These are phyloP conservation scores for Diadumene lineata DNA, from an alignment of 92 coral and sea anemone genomes.

Conservation along the genomic window DNA sequence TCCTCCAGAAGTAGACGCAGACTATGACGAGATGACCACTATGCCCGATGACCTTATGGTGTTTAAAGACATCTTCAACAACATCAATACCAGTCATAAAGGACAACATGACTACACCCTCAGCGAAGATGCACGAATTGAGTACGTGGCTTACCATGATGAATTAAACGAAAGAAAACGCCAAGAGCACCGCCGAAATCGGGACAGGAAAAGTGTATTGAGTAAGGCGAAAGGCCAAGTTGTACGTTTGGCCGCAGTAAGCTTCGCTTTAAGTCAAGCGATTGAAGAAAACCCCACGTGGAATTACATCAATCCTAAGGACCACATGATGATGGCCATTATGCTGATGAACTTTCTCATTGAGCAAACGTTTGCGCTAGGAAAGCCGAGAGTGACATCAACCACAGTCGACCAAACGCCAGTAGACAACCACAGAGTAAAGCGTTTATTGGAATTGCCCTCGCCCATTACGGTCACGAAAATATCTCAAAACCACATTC, in stretches of 20 bases:
- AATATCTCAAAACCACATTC: slow-evolving; percentile 60
- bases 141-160: slow-evolving; percentile 53
- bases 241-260: slow-evolving; percentile 57
- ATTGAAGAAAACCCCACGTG: not conserved
- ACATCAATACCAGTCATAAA: not conserved
- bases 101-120: slow-evolving; percentile 15
- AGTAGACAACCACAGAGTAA: slow-evolving; percentile 39
- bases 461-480: slow-evolving; percentile 54
- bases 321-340: slow-evolving; percentile 36
- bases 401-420: not conserved
- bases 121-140: slow-evolving; percentile 42
- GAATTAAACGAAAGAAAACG: slow-evolving; percentile 49
- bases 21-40: slow-evolving; percentile 33
- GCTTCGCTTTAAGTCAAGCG: slow-evolving; percentile 53
- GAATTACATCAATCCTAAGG: slow-evolving; percentile 33
- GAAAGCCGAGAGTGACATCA: not conserved
- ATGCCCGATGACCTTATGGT: slow-evolving; percentile 30
- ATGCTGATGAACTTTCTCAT: slow-evolving; percentile 52
- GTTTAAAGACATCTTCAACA: not conserved
- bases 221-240: slow-evolving; percentile 66
- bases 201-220: slow-evolving; percentile 54
- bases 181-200: slow-evolving; percentile 44
- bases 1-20: slow-evolving; percentile 54
- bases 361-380: slow-evolving; percentile 30
- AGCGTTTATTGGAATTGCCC: slow-evolving; percentile 40